Evolutionary conservation across 2,113 vertebrate genomes (phyloP), one percentile per base, ranked within the genome.

Genomic region (Seriola quinqueradiata): DNA sequence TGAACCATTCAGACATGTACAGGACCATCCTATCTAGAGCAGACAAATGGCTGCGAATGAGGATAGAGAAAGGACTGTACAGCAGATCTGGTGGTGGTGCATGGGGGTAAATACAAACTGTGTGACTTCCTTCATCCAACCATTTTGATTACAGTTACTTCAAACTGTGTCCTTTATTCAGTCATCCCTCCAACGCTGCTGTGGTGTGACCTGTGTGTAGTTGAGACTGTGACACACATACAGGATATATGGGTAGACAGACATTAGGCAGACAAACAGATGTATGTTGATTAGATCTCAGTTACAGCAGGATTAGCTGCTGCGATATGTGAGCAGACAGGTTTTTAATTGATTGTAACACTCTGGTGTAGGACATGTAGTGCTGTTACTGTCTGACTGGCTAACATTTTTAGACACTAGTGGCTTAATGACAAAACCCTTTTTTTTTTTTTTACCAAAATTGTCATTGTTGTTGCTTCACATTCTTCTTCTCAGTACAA

Each of bases 311-410:
- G 59, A 79, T 72, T 19, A 46, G 38, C 25, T 60, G 75, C 52
- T 70, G 46, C 32, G 50, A 54, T 4, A 25, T 75, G 59, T 38
- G 14, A 38, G 71, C 58, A 52, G 44, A 77, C 75, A 68, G 40
- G 36, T 65, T 69, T 70, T 28, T 55, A 48, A 79, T 72, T 72
- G 28, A 46, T 58, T 57, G 59, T 72, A 48, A 58, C 60, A 66
- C 36, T 55, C 17, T 4, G 17, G 44, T 55, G 48, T 14, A 36
- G 50, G 25, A 72, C 32, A 58, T 48, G 38, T 54, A 38, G 75
- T 38, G 69, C 50, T 57, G 50, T 58, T 50, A 14, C 40, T 25
- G 50, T 65, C 69, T 48, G 60, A 67, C 50, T 46, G 46, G 23
- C 60, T 64, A 60, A 64, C 64, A 65, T 28, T 19, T 25, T 25